These are phyloP conservation scores for Macroglossus sobrinus DNA, from an alignment of 2,113 vertebrate species.

Conservation along the genomic window DNA sequence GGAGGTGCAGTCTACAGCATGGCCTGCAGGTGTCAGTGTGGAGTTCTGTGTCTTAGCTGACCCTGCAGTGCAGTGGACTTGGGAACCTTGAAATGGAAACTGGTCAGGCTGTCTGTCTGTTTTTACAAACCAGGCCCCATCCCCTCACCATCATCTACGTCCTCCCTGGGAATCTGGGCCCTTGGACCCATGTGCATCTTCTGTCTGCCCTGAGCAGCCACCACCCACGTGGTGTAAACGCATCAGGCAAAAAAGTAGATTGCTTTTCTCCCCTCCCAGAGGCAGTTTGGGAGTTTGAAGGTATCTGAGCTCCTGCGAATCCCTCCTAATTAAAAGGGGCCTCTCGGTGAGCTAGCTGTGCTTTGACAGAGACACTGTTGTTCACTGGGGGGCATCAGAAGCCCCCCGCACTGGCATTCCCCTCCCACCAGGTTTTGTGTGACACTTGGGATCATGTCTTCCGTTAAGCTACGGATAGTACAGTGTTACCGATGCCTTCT, in stretches of 20 bases:
- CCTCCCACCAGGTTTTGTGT: neutral
- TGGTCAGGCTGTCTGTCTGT: neutral
- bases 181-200: neutral
- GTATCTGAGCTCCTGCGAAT: neutral
- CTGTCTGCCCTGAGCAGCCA: neutral
- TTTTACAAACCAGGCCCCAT: neutral
- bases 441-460: constrained; percentile 43
- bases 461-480: rapidly evolving
- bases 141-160: neutral
- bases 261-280: neutral
- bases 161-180: neutral
- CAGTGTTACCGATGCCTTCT: neutral
- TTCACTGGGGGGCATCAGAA: rapidly evolving
- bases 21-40: constrained; percentile 36
- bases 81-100: neutral
- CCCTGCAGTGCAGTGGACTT: neutral
- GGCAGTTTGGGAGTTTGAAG: neutral
- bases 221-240: neutral
- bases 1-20: neutral
- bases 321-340: neutral
- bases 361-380: neutral
- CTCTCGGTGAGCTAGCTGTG: neutral
- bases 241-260: neutral
- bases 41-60: neutral
- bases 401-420: too few relatives aligned